Evolutionary conservation across 2,888 invertebrate genomes (phyloP).

Genomic region (Drosophila demipolita): DNA sequence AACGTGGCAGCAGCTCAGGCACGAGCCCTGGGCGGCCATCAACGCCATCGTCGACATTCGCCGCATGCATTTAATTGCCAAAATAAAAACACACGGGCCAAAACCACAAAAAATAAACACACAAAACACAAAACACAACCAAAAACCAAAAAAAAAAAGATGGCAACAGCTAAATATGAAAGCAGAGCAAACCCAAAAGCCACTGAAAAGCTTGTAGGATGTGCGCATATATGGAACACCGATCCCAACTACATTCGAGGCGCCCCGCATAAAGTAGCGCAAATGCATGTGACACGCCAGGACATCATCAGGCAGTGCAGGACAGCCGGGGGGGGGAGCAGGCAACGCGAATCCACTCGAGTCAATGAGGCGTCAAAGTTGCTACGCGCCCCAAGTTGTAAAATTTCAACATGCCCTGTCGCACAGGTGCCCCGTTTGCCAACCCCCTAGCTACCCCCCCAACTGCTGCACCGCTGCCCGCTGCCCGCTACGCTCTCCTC

Average conservation of each 20-base stretch:
- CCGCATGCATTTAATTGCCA: conserved; percentile 84
- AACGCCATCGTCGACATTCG: conserved; percentile 77
- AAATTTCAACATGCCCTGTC: conserved; percentile 75
- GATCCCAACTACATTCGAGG: conserved; percentile 55
- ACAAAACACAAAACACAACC: conserved; percentile 38
- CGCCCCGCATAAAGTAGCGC: conserved; percentile 66
- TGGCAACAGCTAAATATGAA: conserved; percentile 31
- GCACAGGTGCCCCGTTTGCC: conserved; percentile 64
- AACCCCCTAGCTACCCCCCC: not conserved
- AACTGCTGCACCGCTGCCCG: no score
- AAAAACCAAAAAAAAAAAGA: conserved; percentile 22
- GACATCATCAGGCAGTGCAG: conserved; percentile 3
- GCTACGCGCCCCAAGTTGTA: conserved; percentile 77
- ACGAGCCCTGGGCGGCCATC: conserved; percentile 74
- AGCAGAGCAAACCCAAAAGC: conserved; percentile 44
- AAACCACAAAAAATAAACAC: conserved; percentile 37
- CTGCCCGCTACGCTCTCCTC: not conserved
- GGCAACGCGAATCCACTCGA: conserved; percentile 67
- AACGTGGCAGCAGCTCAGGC: conserved; percentile 74
- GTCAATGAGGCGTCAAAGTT: conserved; percentile 80
- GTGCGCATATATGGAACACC: conserved; percentile 64
- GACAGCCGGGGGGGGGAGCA: not conserved
- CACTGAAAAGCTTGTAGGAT: conserved; percentile 73
- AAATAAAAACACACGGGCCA: conserved; percentile 74
- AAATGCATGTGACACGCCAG: conserved; percentile 78